Base-by-base conservation (phyloP, 2,113 vertebrate species). In the Osmerus eperlanus region DNA sequence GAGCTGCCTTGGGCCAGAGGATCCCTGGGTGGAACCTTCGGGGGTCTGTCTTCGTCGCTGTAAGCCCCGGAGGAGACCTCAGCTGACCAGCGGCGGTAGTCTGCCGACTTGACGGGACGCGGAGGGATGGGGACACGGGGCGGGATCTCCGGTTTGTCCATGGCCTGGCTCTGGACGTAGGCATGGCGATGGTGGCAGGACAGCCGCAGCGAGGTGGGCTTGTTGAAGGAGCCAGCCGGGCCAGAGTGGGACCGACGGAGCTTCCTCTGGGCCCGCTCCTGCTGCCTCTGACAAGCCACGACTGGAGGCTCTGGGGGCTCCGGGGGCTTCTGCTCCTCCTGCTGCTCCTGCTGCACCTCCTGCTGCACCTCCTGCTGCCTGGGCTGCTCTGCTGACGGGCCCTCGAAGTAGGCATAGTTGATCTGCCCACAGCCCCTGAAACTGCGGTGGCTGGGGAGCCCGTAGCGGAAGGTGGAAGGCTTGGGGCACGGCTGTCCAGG, bases 71-170 rank as follows among this genome's bases (percentile, higher is more conserved):
- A 94, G 1, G 96, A 92, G 0, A 98, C 96, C 82, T 98, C 97
- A 2, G 95, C 96, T 21, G 97, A 99, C 96, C 96, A 99, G 84
- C 96, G 92, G 70, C 96, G 93, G 78, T 92, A 90, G 81, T 99
- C 96, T 0, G 90, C 81, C 0, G 72, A 90, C 71, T 95, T 98
- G 36, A 86, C 68, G 0, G 91, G 88, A 81, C 96, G 81, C 0
- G 97, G 97, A 18, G 97, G 97, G 58, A 99, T 94, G n/a, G 97
- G 97, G n/a, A 93, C 85, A 70, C 95, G 77, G 0, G 97, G 97
- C 1, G 97, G 97, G 8, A 97, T 85, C 83, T 95, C 94, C 0
- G 93, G 93, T 76, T 95, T 98, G 64, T 95, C 94, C 21, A 88
- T 91, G 5, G 90, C 89, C 68, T 91, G 88, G 18, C 73, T 13